Conservation (phyloP, 1,140 invertebrate genomes). For the Brachionus manjavacas region DNA sequence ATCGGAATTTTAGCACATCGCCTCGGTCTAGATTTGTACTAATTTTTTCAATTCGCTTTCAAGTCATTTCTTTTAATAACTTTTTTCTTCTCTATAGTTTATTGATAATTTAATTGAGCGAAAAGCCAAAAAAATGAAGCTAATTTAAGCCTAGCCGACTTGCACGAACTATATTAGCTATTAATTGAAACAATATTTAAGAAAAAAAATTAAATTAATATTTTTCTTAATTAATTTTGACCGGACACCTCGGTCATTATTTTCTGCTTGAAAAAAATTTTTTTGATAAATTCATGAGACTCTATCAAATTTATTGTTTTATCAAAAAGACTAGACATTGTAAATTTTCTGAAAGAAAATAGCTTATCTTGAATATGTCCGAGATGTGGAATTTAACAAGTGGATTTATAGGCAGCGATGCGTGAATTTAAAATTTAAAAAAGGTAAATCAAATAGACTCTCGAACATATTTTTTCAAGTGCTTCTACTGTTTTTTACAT, state of each 20-base stretch:
- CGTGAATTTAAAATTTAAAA: neutral
- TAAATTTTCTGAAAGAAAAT: neutral
- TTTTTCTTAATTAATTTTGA: conserved; percentile 1
- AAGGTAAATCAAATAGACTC: conserved; percentile 22
- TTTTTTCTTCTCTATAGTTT: neutral
- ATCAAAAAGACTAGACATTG: neutral
- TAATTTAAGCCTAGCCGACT: neutral
- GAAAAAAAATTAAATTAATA: neutral
- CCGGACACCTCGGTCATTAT: neutral
- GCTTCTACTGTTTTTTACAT: neutral
- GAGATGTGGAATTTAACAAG: neutral
- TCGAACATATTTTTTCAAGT: conserved; percentile 28
- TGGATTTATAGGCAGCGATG: neutral
- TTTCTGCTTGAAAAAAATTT: neutral
- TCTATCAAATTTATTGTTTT: neutral
- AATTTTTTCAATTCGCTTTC: neutral
- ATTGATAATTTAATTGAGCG: conserved; percentile 32
- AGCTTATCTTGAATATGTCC: neutral
- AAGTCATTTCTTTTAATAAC: neutral
- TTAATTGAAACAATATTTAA: conserved; percentile 7
- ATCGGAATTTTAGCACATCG: neutral
- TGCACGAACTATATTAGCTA: neutral
- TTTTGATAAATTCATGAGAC: neutral
- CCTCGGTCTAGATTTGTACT: neutral
- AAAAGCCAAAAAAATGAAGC: neutral